Conservation (phyloP, 2,888 invertebrate genomes). For the Sipha maydis region DNA sequence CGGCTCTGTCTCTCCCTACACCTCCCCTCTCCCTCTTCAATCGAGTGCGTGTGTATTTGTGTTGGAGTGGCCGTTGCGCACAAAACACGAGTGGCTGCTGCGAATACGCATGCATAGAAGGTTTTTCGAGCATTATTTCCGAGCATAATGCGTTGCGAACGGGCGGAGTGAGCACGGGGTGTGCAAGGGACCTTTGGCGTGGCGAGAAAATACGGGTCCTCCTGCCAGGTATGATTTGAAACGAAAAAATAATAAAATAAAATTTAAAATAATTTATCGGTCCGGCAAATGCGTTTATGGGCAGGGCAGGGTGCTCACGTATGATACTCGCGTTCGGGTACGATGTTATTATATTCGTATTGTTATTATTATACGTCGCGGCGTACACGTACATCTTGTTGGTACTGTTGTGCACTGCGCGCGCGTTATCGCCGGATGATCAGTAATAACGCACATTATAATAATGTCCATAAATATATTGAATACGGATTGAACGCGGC, state of each 20-base stretch:
- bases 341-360: background rate
- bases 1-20: background rate
- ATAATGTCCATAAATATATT: too few species aligned
- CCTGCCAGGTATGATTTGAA: background rate
- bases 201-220: background rate
- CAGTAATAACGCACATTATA: background rate
- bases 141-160: background rate
- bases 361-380: background rate
- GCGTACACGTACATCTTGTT: background rate
- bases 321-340: background rate
- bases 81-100: slow-evolving; percentile 3
- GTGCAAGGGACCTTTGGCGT: background rate
- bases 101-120: background rate
- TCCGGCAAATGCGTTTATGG: slow-evolving; percentile 16
- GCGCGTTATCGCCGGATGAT: slow-evolving; percentile 6
- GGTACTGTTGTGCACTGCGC: too few species aligned
- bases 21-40: background rate
- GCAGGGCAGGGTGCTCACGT: background rate
- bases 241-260: background rate
- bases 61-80: slow-evolving; percentile 11
- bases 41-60: background rate
- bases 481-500: background rate
- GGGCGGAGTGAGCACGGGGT: background rate
- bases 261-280: slow-evolving; percentile 14
- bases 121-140: slow-evolving; percentile 39